A percentile compares a stretch with the other conserved stretches of the same genome.
These are phyloP conservation scores for Nestor notabilis DNA, from an alignment of 2,113 vertebrate genomes.

Conservation along the genomic window DNA sequence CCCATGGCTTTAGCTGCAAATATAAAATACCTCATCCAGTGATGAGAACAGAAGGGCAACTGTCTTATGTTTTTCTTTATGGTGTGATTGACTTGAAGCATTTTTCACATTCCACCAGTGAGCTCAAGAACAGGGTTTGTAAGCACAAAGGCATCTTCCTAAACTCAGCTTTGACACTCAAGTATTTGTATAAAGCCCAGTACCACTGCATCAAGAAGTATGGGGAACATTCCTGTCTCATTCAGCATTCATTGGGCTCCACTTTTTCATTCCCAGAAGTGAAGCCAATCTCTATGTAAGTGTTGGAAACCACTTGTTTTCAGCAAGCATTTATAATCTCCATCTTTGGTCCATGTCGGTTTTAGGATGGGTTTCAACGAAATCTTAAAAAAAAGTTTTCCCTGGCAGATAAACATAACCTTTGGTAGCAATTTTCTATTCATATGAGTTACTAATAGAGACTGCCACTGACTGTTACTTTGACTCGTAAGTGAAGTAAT, in stretches of 20 bases:
- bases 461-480: not conserved
- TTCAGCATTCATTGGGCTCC: not conserved
- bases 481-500: not conserved
- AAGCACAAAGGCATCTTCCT: not conserved
- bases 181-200: not conserved
- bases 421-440: not conserved
- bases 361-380: not conserved
- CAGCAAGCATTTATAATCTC: not conserved
- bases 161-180: not conserved
- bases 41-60: rapidly evolving
- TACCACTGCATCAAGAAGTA: not conserved
- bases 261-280: not conserved
- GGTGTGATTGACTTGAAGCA: not conserved
- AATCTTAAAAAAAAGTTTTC: not conserved
- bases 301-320: not conserved
- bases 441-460: not conserved
- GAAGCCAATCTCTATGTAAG: not conserved
- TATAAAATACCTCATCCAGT: not conserved
- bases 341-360: not conserved
- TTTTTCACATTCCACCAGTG: not conserved
- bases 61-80: not conserved
- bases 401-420: not conserved
- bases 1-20: not conserved
- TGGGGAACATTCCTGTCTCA: not conserved
- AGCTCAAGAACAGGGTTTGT: not conserved